Conservation (phyloP, 2,797 vertebrate species). For the Propithecus perrieri region DNA sequence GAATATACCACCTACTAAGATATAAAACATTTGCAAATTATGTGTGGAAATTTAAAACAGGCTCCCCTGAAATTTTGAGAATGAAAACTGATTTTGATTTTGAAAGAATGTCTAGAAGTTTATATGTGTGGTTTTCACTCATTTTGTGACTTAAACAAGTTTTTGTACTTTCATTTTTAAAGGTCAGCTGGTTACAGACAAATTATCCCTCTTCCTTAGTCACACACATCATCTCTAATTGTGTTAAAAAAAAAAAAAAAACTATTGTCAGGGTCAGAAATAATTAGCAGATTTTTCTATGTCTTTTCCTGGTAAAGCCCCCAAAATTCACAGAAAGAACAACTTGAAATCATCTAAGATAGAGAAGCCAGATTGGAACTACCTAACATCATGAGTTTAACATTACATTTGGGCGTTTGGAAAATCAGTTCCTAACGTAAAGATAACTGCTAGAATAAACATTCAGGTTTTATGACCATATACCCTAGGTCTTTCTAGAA, state of each 20-base stretch:
- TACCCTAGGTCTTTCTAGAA: background rate
- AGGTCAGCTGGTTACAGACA: background rate
- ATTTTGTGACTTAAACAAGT: background rate
- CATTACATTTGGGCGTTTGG: background rate
- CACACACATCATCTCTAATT: background rate
- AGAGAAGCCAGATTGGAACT: background rate
- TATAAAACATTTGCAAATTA: slow-evolving; percentile 37
- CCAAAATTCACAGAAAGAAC: slow-evolving; percentile 13
- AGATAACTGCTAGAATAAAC: background rate
- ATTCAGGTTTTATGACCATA: background rate
- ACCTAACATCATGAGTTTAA: background rate
- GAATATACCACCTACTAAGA: background rate
- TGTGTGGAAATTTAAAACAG: slow-evolving; percentile 19
- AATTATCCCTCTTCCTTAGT: background rate
- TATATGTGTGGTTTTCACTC: slow-evolving; percentile 28
- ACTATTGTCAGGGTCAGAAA: background rate
- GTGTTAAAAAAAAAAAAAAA: background rate
- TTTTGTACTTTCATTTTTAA: slow-evolving; percentile 11
- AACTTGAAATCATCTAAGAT: background rate
- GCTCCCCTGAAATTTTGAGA: background rate
- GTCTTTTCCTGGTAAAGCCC: background rate
- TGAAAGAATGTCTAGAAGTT: background rate
- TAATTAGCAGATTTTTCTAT: slow-evolving; percentile 47
- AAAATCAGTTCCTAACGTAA: background rate
- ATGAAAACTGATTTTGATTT: slow-evolving; percentile 28